phyloP scores from a whole-genome alignment of 2,888 invertebrate species.

The Ochropleura leucogaster region DNA sequence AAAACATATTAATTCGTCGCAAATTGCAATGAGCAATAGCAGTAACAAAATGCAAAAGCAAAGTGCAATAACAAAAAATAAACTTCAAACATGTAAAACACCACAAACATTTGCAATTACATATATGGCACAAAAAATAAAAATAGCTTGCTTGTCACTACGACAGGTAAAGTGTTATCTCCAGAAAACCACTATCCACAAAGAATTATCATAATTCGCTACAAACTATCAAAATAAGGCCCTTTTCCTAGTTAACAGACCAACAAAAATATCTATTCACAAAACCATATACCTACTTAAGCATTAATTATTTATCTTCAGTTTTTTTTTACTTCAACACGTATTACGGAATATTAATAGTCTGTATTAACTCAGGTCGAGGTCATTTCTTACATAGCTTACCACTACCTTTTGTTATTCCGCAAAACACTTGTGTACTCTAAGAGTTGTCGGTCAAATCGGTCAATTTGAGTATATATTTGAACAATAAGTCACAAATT shows the following conservation, averaged over 20 bases:
- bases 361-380: slow-evolving; percentile 54
- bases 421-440: slow-evolving; percentile 79
- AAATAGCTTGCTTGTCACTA: no score
- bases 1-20: no score
- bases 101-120: no score
- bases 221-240: background rate
- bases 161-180: background rate
- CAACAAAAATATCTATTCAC: slow-evolving; percentile 39
- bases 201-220: no score
- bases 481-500: slow-evolving; percentile 71
- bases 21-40: no score
- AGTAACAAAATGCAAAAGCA: no score
- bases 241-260: slow-evolving; percentile 5
- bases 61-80: no score
- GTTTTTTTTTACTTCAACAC: slow-evolving; percentile 54
- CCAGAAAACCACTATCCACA: background rate
- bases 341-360: slow-evolving; percentile 52
- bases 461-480: slow-evolving; percentile 75
- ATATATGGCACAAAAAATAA: no score
- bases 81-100: no score
- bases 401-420: slow-evolving; percentile 63
- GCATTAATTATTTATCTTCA: slow-evolving; percentile 9
- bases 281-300: slow-evolving; percentile 10
- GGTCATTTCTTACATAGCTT: slow-evolving; percentile 73
- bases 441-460: slow-evolving; percentile 77